A percentile compares a stretch with the other conserved stretches of the same genome.
Evolutionary conservation across 2,113 vertebrate genomes (phyloP).

Genomic region (Erpornis zantholeuca): DNA sequence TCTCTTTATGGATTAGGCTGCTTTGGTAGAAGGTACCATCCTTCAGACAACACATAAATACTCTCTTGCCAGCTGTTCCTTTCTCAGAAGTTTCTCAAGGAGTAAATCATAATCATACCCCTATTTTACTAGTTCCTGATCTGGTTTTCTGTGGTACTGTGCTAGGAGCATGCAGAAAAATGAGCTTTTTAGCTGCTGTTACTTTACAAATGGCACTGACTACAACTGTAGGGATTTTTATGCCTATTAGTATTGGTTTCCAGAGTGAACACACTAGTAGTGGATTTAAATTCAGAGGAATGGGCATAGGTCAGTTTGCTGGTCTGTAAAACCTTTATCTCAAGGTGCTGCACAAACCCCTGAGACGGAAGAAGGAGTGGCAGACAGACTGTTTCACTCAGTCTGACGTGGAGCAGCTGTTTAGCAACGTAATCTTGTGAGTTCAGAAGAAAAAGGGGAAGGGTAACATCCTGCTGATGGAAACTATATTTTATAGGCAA

Average conservation of each 20-base stretch:
- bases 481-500: background rate
- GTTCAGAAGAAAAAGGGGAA: background rate
- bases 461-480: background rate
- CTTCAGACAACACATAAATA: constrained; percentile 37
- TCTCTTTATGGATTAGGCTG: constrained; percentile 45
- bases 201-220: background rate
- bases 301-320: background rate
- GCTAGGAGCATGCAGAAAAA: background rate
- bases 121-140: background rate
- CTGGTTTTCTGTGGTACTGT: background rate
- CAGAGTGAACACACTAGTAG: background rate
- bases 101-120: background rate
- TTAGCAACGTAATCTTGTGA: background rate
- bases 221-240: background rate
- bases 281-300: background rate
- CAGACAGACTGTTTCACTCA: background rate
- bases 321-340: background rate
- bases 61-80: constrained; percentile 44
- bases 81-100: background rate
- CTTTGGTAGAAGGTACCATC: constrained; percentile 34
- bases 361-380: background rate
- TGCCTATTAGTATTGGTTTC: background rate
- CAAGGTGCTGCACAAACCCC: background rate
- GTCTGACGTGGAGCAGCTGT: background rate
- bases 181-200: background rate